A percentile compares a stretch with the other conserved stretches of the same genome.
Conservation (phyloP, 2,888 invertebrate genomes). For the Eupithecia tripunctaria region DNA sequence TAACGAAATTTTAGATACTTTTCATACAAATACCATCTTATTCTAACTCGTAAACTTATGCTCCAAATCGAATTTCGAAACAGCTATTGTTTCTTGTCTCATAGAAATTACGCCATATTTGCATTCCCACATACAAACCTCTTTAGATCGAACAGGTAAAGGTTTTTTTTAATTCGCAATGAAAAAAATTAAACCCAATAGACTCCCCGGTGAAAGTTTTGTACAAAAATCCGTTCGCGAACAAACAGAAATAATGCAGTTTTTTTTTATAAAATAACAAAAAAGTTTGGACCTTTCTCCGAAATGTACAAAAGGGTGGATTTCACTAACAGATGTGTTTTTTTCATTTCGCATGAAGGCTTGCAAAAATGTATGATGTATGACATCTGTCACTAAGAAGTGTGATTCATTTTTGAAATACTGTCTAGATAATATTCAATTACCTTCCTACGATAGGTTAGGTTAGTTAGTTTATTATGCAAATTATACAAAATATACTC, state of each 20-base stretch:
- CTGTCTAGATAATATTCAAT: too few species aligned
- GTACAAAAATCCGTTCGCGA: slow-evolving; percentile 63
- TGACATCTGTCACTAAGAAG: slow-evolving; percentile 44
- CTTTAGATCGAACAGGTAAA: slow-evolving; percentile 59
- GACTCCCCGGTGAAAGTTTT: slow-evolving; percentile 74
- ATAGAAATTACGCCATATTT: slow-evolving; percentile 40
- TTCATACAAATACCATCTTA: too few species aligned
- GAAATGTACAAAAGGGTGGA: slow-evolving; percentile 79
- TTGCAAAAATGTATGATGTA: slow-evolving; percentile 35
- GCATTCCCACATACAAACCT: slow-evolving; percentile 59
- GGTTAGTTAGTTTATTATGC: too few species aligned
- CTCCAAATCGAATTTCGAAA: slow-evolving; percentile 15
- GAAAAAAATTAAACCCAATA: slow-evolving; percentile 55
- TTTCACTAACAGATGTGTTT: slow-evolving; percentile 75
- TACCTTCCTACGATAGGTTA: too few species aligned
- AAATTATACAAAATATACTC: too few species aligned
- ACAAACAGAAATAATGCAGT: slow-evolving; percentile 65
- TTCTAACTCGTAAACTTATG: slow-evolving; percentile 12
- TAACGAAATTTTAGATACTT: too few species aligned
- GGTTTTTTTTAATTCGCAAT: slow-evolving; percentile 40
- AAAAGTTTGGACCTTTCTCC: slow-evolving; percentile 63
- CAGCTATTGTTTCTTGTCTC: slow-evolving; percentile 34
- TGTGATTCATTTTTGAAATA: slow-evolving; percentile 32
- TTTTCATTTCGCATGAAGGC: slow-evolving; percentile 40
- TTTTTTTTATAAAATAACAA: slow-evolving; percentile 68